Percentiles rank a stretch among this genome's conserved stretches.
phyloP scores from a whole-genome alignment of 2,797 vertebrate genomes.

The Falco peregrinus region DNA sequence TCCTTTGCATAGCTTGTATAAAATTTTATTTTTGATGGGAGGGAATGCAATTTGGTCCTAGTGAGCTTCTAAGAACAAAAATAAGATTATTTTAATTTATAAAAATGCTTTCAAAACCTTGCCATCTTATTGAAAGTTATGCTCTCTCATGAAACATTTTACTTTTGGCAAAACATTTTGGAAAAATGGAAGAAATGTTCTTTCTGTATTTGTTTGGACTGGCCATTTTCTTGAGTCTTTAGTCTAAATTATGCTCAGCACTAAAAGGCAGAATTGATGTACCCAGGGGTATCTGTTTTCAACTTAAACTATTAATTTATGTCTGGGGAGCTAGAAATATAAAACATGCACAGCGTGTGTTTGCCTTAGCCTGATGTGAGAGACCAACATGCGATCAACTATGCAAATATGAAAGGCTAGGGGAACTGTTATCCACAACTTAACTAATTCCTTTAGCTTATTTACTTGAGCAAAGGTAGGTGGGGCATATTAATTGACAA shows the following conservation, averaged over 20 bases:
- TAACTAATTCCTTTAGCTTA: constrained; percentile 17
- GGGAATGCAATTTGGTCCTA: not conserved
- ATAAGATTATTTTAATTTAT: not conserved
- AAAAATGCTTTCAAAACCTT: not conserved
- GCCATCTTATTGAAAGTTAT: not conserved
- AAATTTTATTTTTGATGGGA: not conserved
- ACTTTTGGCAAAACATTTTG: not conserved
- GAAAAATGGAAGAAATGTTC: not conserved
- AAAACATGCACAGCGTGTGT: not conserved
- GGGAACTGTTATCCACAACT: not conserved
- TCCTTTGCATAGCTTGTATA: not conserved
- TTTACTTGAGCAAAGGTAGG: not conserved
- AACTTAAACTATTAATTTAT: not conserved
- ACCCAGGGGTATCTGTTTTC: not conserved
- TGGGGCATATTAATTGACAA: not conserved
- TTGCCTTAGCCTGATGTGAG: not conserved
- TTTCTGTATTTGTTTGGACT: not conserved
- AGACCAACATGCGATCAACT: constrained; percentile 12
- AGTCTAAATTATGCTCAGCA: not conserved
- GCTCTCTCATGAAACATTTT: not conserved
- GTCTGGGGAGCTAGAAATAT: not conserved
- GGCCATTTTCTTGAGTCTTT: not conserved
- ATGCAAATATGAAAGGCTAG: constrained; percentile 16
- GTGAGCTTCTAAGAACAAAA: not conserved
- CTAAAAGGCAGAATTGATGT: not conserved